Evolutionary conservation across 1,140 invertebrate genomes (phyloP), one percentile per base, ranked within the genome.

Genomic region (Seison nebaliae): DNA sequence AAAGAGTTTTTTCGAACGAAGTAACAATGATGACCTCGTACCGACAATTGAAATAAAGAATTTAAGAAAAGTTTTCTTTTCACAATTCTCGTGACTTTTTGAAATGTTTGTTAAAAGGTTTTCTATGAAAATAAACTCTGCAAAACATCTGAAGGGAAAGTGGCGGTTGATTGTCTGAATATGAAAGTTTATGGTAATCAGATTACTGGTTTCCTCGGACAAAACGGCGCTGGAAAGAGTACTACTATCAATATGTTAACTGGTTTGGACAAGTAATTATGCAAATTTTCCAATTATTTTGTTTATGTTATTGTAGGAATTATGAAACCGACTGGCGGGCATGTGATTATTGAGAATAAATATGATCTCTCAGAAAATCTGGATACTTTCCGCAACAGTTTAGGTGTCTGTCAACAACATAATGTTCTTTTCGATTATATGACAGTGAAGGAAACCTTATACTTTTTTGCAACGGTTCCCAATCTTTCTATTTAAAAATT

Each of bases 191-290:
- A 57, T 44, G 70, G 74, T 51, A 69, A 69, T 6, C 72, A 78
- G 53, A 76, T 86, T 40, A 81, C 77, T 4, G 72, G 72, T 5
- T 65, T 86, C 29, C 58, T 86, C 26, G 79, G 78, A 0, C 78
- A 80, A 50, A 83, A 83, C 53, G 78, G 78, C 0, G 77, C 79
- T 39, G 57, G 57, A 11, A 59, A 59, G 35, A 59, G 55, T 36
- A 59, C 55, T 19, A 46, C 53, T 1, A 45, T 59, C 19, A 60
- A 58, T 38, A 59, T 63, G 42, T 9, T 64, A 17, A 59, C 57
- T 24, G 62, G 62, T 18, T 41, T 59, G 17, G 47, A 50, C n/a
- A n/a, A n/a, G n/a, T n/a, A n/a, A n/a, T n/a, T n/a, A n/a, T n/a
- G n/a, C n/a, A n/a, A n/a, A n/a, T n/a, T n/a, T n/a, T n/a, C n/a